Conservation (phyloP, 2,113 vertebrate species). For the Suncus etruscus region DNA sequence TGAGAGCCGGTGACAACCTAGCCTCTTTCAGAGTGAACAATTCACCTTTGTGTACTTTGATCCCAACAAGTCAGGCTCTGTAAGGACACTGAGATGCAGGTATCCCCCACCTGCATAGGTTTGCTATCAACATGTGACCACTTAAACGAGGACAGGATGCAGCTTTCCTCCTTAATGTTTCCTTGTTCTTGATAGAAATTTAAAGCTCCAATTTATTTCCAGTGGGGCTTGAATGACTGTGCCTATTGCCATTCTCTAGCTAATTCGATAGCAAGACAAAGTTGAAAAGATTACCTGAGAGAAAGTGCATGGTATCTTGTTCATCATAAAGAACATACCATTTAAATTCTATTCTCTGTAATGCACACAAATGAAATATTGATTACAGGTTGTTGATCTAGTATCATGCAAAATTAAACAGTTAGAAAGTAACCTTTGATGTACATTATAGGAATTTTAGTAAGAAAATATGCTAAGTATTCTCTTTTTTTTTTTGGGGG, state of each 20-base stretch:
- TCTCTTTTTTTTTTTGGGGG: too few relatives aligned
- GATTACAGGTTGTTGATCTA: background rate
- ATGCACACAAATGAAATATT: slow-evolving; percentile 22
- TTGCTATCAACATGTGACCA: background rate
- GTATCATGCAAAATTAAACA: slow-evolving; percentile 53
- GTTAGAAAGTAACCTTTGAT: background rate
- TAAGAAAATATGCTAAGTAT: background rate
- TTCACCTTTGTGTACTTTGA: slow-evolving; percentile 38
- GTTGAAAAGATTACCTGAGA: slow-evolving; percentile 1
- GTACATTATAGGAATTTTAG: background rate
- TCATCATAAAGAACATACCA: background rate
- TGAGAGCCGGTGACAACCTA: slow-evolving; percentile 28
- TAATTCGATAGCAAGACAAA: background rate
- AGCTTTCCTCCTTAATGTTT: background rate
- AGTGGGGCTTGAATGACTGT: background rate
- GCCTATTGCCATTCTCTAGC: background rate
- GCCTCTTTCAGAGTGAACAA: slow-evolving; percentile 32
- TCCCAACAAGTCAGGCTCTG: background rate
- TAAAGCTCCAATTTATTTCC: background rate
- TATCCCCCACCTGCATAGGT: background rate
- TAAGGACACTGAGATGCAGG: slow-evolving; percentile 28
- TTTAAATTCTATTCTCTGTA: background rate
- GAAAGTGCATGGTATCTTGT: background rate
- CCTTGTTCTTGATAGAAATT: background rate
- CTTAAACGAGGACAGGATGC: background rate